Base-by-base conservation (phyloP, 2,113 vertebrate genomes). In the Quiscalus mexicanus region DNA sequence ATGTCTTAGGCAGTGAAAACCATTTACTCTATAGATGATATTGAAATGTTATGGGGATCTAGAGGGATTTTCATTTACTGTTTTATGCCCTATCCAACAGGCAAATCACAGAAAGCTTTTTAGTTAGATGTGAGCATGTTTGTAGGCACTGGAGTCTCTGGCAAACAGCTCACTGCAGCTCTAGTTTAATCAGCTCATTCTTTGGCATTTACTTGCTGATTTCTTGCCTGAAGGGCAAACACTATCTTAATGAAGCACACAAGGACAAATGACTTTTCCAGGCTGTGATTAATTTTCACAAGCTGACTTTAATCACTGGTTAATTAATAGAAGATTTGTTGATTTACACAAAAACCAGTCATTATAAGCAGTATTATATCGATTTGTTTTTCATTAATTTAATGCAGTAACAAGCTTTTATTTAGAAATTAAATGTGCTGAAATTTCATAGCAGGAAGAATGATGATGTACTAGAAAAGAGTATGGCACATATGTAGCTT, bases 261-360 rank as follows among this genome's bases (percentile, higher is more conserved):
- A 99, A 98, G 98, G 98, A 98, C 98, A 96, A 96, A 97, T 97
- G 76, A 94, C 94, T 97, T 98, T 98, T 98, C 95, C 89, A 85
- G 98, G 97, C 98, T 98, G 97, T 97, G 98, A 98, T 98, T 98
- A 98, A 98, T 98, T 98, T 97, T 98, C 97, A 97, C 97, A 98
- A 97, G 97, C 97, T 98, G 97, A 98, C 98, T 98, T 98, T 99
- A 99, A 99, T 98, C 98, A 98, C 98, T 97, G 95, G 96, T 98
- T 99, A 99, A 99, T 99, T 99, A 99, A 99, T 98, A 98, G 98
- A 98, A 98, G 98, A 98, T 98, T 98, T 97, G 96, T 97, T 95
- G 96, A 97, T 98, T 98, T 98, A 98, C 95, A 97, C 98, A 98
- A 98, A 98, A 98, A 98, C 60, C 90, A 95, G 97, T 97, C 97